A percentile compares a stretch with the other conserved stretches of the same genome.
Evolutionary conservation across 2,888 invertebrate species (phyloP).

Genomic region (Dryobotodes eremita): DNA sequence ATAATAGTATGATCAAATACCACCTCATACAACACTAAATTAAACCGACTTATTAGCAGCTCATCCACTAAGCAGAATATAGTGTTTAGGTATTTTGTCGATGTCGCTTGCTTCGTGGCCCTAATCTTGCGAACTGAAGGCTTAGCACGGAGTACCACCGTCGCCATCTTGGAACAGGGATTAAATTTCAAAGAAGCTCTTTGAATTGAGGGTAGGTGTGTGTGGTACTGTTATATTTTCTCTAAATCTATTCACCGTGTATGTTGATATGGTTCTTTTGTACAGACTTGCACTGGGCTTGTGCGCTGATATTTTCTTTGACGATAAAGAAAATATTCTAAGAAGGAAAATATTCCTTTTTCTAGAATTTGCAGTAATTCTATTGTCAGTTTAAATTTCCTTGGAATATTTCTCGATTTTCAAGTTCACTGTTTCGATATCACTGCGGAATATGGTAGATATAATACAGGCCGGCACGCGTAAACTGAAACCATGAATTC

Average conservation of each 20-base stretch:
- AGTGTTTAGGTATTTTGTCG: constrained; percentile 54
- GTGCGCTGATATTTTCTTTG: not conserved
- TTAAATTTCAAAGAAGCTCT: constrained; percentile 82
- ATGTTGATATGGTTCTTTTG: constrained; percentile 20
- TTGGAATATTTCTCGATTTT: no score
- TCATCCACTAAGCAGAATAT: constrained; percentile 22
- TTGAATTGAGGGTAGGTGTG: constrained; percentile 64
- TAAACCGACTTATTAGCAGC: constrained; percentile 14
- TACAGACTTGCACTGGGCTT: not conserved
- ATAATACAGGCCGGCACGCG: no score
- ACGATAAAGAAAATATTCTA: not conserved
- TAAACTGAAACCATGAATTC: no score
- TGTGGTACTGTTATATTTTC: constrained; percentile 49
- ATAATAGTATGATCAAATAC: not conserved
- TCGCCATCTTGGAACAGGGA: constrained; percentile 80
- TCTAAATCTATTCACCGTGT: constrained; percentile 44
- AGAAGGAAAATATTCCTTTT: no score
- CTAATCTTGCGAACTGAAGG: constrained; percentile 72
- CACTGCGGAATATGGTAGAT: not conserved
- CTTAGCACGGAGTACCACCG: constrained; percentile 73
- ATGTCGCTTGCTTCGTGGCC: constrained; percentile 75
- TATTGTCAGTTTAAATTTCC: not conserved
- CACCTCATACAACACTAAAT: not conserved
- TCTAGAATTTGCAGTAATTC: not conserved
- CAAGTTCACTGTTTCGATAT: not conserved